phyloP scores from a whole-genome alignment of 2,888 invertebrate genomes.

The Argyresthia goedartella region DNA sequence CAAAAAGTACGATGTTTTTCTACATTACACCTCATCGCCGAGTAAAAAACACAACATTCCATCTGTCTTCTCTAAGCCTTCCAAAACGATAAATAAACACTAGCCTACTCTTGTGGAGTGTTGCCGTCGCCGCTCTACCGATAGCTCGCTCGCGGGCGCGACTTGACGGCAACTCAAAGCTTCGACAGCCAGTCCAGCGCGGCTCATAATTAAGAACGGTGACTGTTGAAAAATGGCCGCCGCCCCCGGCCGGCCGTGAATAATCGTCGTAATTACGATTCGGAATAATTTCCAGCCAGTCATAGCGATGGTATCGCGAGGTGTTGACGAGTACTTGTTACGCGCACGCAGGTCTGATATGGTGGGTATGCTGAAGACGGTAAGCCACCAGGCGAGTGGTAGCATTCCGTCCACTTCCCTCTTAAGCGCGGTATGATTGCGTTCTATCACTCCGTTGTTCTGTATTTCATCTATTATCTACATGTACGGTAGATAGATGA shows the following conservation, averaged over 20 bases:
- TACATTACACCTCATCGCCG: slow-evolving; percentile 52
- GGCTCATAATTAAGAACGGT: slow-evolving; percentile 71
- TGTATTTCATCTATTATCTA: too few species aligned
- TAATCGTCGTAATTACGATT: slow-evolving; percentile 71
- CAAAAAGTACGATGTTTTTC: slow-evolving; percentile 24
- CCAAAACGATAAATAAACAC: slow-evolving; percentile 70
- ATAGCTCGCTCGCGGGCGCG: slow-evolving; percentile 33
- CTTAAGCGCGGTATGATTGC: too few species aligned
- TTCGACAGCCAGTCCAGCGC: slow-evolving; percentile 67
- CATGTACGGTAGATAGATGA: too few species aligned
- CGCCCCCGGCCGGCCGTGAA: slow-evolving; percentile 71
- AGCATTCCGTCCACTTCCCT: too few species aligned
- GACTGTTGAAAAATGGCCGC: slow-evolving; percentile 71
- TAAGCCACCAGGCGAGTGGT: too few species aligned
- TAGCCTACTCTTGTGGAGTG: slow-evolving; percentile 47
- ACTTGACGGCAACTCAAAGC: slow-evolving; percentile 69
- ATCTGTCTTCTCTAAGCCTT: slow-evolving; percentile 63
- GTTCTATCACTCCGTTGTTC: too few species aligned
- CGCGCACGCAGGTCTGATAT: slow-evolving; percentile 40
- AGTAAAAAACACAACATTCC: slow-evolving; percentile 62
- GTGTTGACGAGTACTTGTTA: slow-evolving; percentile 69
- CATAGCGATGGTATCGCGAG: slow-evolving; percentile 70
- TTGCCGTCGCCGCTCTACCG: slow-evolving; percentile 28
- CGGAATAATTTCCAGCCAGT: slow-evolving; percentile 71
- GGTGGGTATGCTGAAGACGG: too few species aligned